phyloP scores from a whole-genome alignment of 2,797 vertebrate species.

The Crenuchus spilurus region DNA sequence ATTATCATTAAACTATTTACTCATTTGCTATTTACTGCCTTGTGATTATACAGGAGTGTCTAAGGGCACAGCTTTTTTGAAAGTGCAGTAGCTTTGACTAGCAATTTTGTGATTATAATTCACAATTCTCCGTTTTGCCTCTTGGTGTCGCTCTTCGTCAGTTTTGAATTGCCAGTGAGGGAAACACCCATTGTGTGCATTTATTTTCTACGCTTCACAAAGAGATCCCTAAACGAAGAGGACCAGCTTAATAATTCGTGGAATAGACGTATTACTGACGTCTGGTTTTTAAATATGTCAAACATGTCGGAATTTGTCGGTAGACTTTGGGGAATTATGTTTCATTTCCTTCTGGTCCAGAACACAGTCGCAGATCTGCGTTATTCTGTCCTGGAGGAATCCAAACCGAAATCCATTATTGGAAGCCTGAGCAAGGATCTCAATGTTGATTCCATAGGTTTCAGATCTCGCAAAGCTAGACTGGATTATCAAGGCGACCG shows the following conservation, averaged over 20 bases:
- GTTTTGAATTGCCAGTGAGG: neutral
- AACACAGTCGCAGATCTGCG: slow-evolving; percentile 36
- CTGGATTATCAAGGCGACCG: slow-evolving; percentile 55
- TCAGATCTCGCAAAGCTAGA: slow-evolving; percentile 44
- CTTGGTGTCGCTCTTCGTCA: slow-evolving; percentile 54
- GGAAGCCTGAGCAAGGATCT: slow-evolving; percentile 55
- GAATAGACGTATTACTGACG: too few species aligned
- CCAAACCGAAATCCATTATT: slow-evolving; percentile 41
- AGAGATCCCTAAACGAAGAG: too few species aligned
- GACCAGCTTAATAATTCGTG: too few species aligned
- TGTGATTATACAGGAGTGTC: too few species aligned
- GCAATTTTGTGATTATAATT: neutral
- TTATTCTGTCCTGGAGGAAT: slow-evolving; percentile 59
- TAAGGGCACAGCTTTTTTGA: too few species aligned
- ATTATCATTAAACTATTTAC: too few species aligned
- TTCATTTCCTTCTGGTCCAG: slow-evolving; percentile 3
- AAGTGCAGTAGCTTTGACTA: too few species aligned
- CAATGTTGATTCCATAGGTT: slow-evolving; percentile 41
- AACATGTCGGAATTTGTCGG: neutral
- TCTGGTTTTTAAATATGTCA: slow-evolving; percentile 22
- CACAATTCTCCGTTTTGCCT: slow-evolving; percentile 20
- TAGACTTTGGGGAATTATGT: neutral
- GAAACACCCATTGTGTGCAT: slow-evolving; percentile 38
- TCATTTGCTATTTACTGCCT: too few species aligned
- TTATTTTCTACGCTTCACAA: neutral